phyloP scores from a whole-genome alignment of 2,113 vertebrate species.

The Triplophysa siluroides region DNA sequence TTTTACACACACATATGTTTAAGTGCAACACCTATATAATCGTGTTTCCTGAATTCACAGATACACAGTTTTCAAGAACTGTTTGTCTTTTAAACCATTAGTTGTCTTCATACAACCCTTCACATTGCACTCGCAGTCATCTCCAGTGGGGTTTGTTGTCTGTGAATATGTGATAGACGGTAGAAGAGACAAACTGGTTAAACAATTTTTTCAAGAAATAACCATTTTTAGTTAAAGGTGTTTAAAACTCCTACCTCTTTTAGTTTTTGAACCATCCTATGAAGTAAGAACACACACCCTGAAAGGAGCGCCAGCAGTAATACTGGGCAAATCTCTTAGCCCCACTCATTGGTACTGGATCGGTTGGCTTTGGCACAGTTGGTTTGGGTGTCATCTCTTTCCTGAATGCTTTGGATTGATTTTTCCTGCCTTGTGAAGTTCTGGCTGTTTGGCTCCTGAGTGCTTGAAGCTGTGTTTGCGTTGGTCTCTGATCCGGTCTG shows the following conservation, averaged over 20 bases:
- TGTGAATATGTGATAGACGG: not conserved
- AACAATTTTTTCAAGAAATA: not conserved
- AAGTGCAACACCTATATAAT: not conserved
- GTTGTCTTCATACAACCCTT: not conserved
- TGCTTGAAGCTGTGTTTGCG: not conserved
- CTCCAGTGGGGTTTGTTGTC: not conserved
- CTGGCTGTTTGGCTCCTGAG: not conserved
- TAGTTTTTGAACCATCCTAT: conserved; percentile 77
- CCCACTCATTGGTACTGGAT: conserved; percentile 56
- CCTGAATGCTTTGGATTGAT: not conserved
- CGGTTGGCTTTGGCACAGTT: conserved; percentile 27
- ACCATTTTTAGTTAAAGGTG: not conserved
- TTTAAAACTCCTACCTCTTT: conserved; percentile 7
- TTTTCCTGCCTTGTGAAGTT: not conserved
- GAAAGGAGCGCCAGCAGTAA: conserved; percentile 80
- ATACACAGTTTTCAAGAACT: not conserved
- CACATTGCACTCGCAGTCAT: not conserved
- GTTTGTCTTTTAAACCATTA: not conserved
- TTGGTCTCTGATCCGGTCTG: not conserved
- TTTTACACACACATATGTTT: not conserved
- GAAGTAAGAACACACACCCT: conserved; percentile 74
- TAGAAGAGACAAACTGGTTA: not conserved
- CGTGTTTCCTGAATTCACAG: not conserved
- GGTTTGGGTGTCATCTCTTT: conserved; percentile 41
- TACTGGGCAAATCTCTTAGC: conserved; percentile 73